Evolutionary conservation across 2,797 vertebrate species (phyloP), one percentile per base, ranked within the genome.

Genomic region (Gobio occitaniae): DNA sequence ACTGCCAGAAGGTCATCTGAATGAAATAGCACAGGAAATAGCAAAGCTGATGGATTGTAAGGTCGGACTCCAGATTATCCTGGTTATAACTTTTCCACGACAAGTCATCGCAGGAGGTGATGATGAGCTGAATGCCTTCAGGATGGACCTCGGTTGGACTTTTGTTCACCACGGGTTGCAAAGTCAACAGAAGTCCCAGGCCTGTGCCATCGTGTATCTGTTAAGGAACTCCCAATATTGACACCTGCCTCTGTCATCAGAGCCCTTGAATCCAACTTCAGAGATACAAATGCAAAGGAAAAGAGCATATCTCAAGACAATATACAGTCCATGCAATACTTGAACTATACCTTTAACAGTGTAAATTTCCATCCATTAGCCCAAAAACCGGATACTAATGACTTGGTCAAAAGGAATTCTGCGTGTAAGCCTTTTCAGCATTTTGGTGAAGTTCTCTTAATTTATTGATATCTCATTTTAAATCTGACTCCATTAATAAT

Each of bases 101-200:
- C 63, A 79, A 32, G 77, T 63, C 10, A 84, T 84, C 11, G 44
- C 25, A 71, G 76, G 50, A 70, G 65, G 52, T 69, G 66, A 84
- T 13, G 15, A 54, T 17, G 68, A 80, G 12, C 84, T 61, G 6
- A 74, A 85, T 29, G 84, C 59, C 36, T 17, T 85, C 29, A 50
- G 25, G 21, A 85, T 78, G 0, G 48, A 80, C 29, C 11, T 80
- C 8, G 59, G 47, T 21, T 85, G 84, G 78, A 80, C 52, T 4
- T 44, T 75, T 15, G 69, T 29, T 74, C 47, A 50, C 29, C 84
- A 3, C 68, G 16, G 32, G 9, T 16, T 38, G 17, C 44, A 48
- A 78, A 78, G 21, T 84, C 13, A 17, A 32, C 63, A 2, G 75
- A 84, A 15, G 75, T 78, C 1, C 61, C 32, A 29, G 83, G 82